Conservation (phyloP, 2,888 invertebrate genomes). For the Eudasyphora cyanicolor region DNA sequence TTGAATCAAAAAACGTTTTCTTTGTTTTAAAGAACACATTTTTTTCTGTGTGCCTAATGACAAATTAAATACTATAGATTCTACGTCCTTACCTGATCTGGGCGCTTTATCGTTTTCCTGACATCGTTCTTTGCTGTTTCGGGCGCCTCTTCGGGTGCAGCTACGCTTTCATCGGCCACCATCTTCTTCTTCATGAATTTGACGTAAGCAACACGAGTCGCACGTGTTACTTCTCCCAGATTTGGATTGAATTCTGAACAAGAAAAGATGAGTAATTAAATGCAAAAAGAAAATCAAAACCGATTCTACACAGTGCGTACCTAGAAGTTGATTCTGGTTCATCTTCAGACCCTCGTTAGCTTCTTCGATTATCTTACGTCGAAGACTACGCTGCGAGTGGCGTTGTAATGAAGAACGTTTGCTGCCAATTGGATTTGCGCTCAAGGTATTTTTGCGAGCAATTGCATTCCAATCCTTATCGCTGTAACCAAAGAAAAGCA, state of each 20-base stretch:
- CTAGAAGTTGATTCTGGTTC: constrained; percentile 87
- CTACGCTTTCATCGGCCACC: constrained; percentile 76
- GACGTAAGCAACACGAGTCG: constrained; percentile 91
- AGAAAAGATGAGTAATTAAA: background rate
- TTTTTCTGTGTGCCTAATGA: too few species aligned
- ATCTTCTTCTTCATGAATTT: constrained; percentile 91
- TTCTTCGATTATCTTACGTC: constrained; percentile 86
- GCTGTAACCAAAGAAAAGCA: constrained; percentile 65
- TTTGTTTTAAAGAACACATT: too few species aligned
- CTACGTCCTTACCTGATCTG: constrained; percentile 28
- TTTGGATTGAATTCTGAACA: constrained; percentile 89
- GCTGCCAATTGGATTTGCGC: constrained; percentile 89
- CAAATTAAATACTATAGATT: too few species aligned
- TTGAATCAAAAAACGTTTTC: background rate
- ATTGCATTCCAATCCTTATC: constrained; percentile 90
- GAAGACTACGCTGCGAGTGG: constrained; percentile 86
- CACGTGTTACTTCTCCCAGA: constrained; percentile 87
- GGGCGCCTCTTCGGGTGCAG: constrained; percentile 28
- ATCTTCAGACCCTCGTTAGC: constrained; percentile 84
- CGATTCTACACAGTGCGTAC: too few species aligned
- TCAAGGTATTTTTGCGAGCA: constrained; percentile 86
- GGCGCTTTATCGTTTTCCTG: constrained; percentile 33
- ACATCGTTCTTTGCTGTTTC: constrained; percentile 34
- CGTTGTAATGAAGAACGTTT: constrained; percentile 85
- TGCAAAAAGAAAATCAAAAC: background rate